phyloP scores from a whole-genome alignment of 2,888 invertebrate genomes.

The Pyrochroa serraticornis region DNA sequence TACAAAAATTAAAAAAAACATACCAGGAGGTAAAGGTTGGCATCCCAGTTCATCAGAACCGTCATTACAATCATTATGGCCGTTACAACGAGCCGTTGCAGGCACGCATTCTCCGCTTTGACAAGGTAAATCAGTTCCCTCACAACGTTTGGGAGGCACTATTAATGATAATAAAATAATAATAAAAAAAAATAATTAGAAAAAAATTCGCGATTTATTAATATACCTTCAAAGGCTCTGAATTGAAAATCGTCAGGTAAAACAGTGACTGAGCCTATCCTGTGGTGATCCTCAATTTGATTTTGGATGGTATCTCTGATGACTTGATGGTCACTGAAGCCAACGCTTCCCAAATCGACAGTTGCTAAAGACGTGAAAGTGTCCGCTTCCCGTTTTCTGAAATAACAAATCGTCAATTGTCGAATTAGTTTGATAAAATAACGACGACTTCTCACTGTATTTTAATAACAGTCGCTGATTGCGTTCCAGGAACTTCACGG shows the following conservation, averaged over 20 bases:
- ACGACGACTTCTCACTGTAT: slow-evolving; percentile 67
- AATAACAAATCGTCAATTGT: slow-evolving; percentile 19
- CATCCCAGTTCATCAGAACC: slow-evolving; percentile 64
- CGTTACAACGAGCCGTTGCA: slow-evolving; percentile 61
- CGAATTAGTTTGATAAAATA: not conserved
- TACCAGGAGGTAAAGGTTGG: slow-evolving; percentile 21
- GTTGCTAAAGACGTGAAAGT: slow-evolving; percentile 69
- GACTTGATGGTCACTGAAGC: slow-evolving; percentile 61
- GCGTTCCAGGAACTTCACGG: slow-evolving; percentile 62
- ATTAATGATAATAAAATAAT: slow-evolving; percentile 32
- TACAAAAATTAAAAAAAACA: slow-evolving; percentile 34
- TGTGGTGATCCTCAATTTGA: slow-evolving; percentile 63
- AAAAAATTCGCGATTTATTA: slow-evolving; percentile 28
- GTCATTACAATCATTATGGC: slow-evolving; percentile 65
- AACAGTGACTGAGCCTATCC: slow-evolving; percentile 63
- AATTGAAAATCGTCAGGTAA: slow-evolving; percentile 67
- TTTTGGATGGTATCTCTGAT: slow-evolving; percentile 61
- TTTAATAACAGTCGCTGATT: slow-evolving; percentile 68
- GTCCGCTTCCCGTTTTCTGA: slow-evolving; percentile 63
- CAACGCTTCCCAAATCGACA: slow-evolving; percentile 69
- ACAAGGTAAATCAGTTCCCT: slow-evolving; percentile 51
- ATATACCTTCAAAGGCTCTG: slow-evolving; percentile 62
- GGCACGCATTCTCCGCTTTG: slow-evolving; percentile 58
- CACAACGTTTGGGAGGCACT: slow-evolving; percentile 2
- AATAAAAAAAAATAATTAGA: slow-evolving; percentile 35